Percentiles rank a stretch among this genome's conserved stretches.
These are phyloP conservation scores for Onthophagus sagittarius DNA, from an alignment of 2,888 invertebrate genomes.

Conservation along the genomic window DNA sequence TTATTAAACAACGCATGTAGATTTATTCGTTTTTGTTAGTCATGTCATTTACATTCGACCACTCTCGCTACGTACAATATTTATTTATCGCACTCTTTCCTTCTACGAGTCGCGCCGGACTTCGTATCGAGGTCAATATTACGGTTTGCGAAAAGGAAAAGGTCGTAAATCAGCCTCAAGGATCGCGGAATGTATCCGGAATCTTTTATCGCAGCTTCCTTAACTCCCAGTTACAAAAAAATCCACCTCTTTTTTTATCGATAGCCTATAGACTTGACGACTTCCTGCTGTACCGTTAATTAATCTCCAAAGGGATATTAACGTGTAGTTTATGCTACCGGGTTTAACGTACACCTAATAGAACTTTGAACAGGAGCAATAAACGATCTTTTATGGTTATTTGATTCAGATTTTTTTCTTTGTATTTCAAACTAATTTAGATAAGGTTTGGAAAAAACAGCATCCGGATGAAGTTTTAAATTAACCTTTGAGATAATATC, in stretches of 20 bases:
- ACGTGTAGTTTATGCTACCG: not conserved
- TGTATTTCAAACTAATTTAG: too few species aligned
- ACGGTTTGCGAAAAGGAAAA: constrained; percentile 9
- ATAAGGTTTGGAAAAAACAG: too few species aligned
- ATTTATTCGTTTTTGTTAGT: constrained; percentile 9
- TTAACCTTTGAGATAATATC: too few species aligned
- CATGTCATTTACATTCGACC: constrained; percentile 11
- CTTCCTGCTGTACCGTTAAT: not conserved
- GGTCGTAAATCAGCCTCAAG: not conserved
- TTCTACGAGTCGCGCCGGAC: not conserved
- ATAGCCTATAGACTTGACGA: not conserved
- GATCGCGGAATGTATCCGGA: not conserved
- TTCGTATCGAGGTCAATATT: constrained; percentile 11
- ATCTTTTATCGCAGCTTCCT: not conserved
- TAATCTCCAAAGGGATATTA: not conserved
- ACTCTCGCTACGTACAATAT: constrained; percentile 2
- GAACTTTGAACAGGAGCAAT: too few species aligned
- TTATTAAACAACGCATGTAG: constrained; percentile 9
- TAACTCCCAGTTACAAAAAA: not conserved
- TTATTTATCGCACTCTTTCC: constrained; percentile 7
- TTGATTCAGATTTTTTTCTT: too few species aligned
- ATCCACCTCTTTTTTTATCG: not conserved
- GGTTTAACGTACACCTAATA: not conserved
- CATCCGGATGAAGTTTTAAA: too few species aligned
- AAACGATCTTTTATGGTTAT: too few species aligned